A percentile compares a stretch with the other conserved stretches of the same genome.
These are phyloP conservation scores for Kobus ellipsiprymnus DNA, from an alignment of 2,113 vertebrate genomes.

Conservation along the genomic window DNA sequence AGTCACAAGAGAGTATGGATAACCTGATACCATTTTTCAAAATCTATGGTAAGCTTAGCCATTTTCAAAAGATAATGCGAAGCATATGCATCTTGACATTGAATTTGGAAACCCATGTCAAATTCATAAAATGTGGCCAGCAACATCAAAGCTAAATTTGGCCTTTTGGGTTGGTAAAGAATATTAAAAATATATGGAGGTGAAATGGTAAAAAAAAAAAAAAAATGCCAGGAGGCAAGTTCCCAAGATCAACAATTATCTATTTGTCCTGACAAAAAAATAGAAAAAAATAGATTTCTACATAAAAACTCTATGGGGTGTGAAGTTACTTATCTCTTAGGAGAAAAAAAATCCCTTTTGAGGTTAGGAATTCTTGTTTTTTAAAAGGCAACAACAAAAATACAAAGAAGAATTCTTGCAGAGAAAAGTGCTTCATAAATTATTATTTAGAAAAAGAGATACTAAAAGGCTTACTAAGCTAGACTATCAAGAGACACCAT, in stretches of 20 bases:
- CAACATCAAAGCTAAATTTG: not conserved
- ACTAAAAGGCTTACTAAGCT: not conserved
- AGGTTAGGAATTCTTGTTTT: not conserved
- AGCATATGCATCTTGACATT: not conserved
- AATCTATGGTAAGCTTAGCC: not conserved
- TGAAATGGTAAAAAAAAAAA: not conserved
- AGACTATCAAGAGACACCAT: not conserved
- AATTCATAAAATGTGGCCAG: not conserved
- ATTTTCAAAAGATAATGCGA: constrained; percentile 8
- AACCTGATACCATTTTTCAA: not conserved
- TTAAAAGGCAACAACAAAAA: constrained; percentile 18
- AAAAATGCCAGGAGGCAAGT: not conserved
- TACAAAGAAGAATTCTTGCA: not conserved
- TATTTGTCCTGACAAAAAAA: not conserved
- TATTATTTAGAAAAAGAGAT: not conserved
- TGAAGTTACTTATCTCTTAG: not conserved
- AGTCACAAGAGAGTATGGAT: not conserved
- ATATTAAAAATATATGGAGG: not conserved
- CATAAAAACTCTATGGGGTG: not conserved
- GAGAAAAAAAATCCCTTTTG: not conserved
- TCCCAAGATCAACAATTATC: not conserved
- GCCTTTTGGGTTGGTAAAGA: not conserved
- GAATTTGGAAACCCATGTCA: not conserved
- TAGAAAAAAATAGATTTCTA: not conserved
- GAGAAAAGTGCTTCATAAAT: not conserved